Base-by-base conservation (phyloP, 2,113 vertebrate genomes). In the Bathybates hornii region DNA sequence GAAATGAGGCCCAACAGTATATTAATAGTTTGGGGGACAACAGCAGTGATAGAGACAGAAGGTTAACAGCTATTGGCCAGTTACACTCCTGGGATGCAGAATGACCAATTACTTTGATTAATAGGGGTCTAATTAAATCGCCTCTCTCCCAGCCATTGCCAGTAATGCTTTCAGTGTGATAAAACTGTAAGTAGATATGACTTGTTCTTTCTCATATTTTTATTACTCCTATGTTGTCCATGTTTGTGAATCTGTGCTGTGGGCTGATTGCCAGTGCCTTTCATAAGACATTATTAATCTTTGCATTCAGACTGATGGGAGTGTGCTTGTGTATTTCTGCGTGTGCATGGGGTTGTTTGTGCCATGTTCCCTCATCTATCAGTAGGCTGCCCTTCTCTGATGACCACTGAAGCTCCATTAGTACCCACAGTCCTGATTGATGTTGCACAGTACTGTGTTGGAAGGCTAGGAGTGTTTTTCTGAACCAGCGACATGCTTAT, bases 341-440 rank as follows among this genome's bases (percentile, higher is more conserved):
- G n/a, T 27, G 86, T 12, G 24, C 81, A 52, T 19, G 71, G 81
- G 66, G 89, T 81, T 93, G 91, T 94, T 89, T 88, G 78, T 56
- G 86, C 73, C 2, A 29, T 86, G 87, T 90, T 92, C 87, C 91
- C 90, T 93, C 93, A 95, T 95, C 86, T 92, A 87, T 95, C 94
- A 93, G 91, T 59, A 17, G 80, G 83, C 89, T 87, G 91, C 91
- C 93, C 91, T 91, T 90, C 93, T 94, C 87, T 89, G 87, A 95
- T 93, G 93, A 93, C 91, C 88, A 92, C 84, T 89, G 92, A 94
- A 92, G 89, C 92, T 91, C 92, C 90, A 94, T 95, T 95, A 94
- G 92, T 84, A 89, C 80, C 91, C 88, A 84, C 89, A 68, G 86
- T 76, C 84, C 88, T 95, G 95, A 96, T 93, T 94, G 91, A 96